Evolutionary conservation across 2,113 vertebrate species (phyloP).

Genomic region (Oreochromis niloticus): DNA sequence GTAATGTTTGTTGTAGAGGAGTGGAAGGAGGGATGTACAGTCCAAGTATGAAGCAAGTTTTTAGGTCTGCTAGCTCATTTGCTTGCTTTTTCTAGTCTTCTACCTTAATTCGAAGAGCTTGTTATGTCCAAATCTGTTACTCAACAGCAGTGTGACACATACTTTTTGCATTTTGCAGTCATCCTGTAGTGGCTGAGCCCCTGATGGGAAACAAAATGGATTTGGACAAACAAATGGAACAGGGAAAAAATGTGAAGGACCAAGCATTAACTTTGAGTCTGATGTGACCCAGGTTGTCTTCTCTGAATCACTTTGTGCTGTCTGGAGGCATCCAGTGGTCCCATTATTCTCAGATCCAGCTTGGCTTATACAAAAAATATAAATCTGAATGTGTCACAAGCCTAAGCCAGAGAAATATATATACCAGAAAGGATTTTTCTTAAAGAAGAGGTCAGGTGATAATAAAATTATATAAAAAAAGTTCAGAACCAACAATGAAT

Average conservation of each 20-base stretch:
- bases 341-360: background rate
- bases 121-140: background rate
- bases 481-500: background rate
- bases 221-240: background rate
- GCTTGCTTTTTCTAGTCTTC: slow-evolving; percentile 12
- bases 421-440: background rate
- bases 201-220: background rate
- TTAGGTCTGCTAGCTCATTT: slow-evolving; percentile 1
- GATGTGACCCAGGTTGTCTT: background rate
- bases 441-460: background rate
- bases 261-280: background rate
- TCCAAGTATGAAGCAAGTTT: background rate
- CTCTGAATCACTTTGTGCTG: background rate
- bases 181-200: background rate
- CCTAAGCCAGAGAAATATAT: background rate
- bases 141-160: background rate
- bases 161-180: background rate
- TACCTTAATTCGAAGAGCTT: background rate
- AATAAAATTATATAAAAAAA: background rate
- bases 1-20: background rate
- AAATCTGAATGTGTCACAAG: background rate
- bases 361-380: background rate
- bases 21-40: background rate
- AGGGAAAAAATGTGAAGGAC: background rate
- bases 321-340: background rate